Evolutionary conservation across 2,113 vertebrate species (phyloP).

Genomic region (Paradisaea rubra): DNA sequence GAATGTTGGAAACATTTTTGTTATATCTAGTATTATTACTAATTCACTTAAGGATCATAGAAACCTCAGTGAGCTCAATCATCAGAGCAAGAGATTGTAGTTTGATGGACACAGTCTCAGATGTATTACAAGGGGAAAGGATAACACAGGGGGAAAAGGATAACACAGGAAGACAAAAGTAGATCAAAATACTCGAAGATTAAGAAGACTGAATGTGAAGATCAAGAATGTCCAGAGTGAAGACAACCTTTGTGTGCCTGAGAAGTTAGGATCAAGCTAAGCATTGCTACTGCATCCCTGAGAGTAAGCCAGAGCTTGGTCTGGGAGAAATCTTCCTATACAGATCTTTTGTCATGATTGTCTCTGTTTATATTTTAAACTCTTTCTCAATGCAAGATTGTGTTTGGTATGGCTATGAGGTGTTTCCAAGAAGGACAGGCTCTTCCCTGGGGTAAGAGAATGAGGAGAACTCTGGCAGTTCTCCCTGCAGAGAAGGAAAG

Average conservation of each 20-base stretch:
- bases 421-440: background rate
- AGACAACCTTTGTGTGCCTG: background rate
- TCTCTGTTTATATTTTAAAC: background rate
- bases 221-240: background rate
- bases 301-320: background rate
- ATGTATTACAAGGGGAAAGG: background rate
- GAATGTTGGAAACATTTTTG: background rate
- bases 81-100: background rate
- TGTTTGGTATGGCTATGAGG: background rate
- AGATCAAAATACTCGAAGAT: background rate
- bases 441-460: background rate
- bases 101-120: background rate
- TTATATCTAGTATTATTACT: background rate
- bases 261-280: background rate
- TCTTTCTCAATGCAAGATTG: background rate
- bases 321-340: background rate
- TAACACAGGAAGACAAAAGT: background rate
- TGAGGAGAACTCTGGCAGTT: background rate
- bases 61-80: background rate
- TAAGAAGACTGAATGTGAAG: background rate
- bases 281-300: background rate
- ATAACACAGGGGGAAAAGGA: too few relatives aligned
- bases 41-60: background rate
- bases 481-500: background rate
- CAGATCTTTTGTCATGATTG: background rate